Evolutionary conservation across 1,140 invertebrate species (phyloP), one percentile per base, ranked within the genome.

Genomic region (Ceratitis capitata): DNA sequence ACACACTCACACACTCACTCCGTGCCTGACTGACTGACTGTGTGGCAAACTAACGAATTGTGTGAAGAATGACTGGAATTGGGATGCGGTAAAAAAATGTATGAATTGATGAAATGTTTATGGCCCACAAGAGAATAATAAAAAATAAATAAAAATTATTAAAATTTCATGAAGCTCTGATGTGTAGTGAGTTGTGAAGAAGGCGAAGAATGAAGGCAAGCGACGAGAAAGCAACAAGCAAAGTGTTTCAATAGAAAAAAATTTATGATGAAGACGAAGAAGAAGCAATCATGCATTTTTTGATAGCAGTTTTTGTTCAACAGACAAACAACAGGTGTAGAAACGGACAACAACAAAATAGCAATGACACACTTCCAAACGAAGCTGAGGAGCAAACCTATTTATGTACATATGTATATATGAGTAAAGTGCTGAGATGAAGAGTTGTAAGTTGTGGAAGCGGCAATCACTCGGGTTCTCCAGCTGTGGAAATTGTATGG

Each of bases 361-460:
- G n/a, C 69, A 35, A 45, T 78, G 69, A 78, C 69, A 78, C 69
- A 78, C 69, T 78, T 78, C 39, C 69, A 74, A 23, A 39, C 69
- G 69, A 78, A 45, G 69, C 69, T 69, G 32, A 0, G 39, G 32
- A 29, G 26, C 32, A 14, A 6, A 69, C 49, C 16, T 12, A n/a
- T 53, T 19, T 19, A 10, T 53, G 9, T 4, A n/a, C 23, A 23
- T 23, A 9, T 23, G 1, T 56, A 19, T 53, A 5, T 3, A 6
- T 53, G 3, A 19, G 19, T 56, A n/a, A n/a, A 19, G n/a, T 1
- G 61, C 3, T 35, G 4, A 6, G 16, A 19, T 14, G 32, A 35
- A 19, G 61, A 39, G 61, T 16, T 69, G 32, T 53, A 16, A 10
- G 51, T 19, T 53, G 51, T 5, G 9, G 14, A 12, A 19, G 51